These are phyloP conservation scores for Zoanthus sansibaricus DNA, from an alignment of 92 coral and sea anemone genomes.

Conservation along the genomic window DNA sequence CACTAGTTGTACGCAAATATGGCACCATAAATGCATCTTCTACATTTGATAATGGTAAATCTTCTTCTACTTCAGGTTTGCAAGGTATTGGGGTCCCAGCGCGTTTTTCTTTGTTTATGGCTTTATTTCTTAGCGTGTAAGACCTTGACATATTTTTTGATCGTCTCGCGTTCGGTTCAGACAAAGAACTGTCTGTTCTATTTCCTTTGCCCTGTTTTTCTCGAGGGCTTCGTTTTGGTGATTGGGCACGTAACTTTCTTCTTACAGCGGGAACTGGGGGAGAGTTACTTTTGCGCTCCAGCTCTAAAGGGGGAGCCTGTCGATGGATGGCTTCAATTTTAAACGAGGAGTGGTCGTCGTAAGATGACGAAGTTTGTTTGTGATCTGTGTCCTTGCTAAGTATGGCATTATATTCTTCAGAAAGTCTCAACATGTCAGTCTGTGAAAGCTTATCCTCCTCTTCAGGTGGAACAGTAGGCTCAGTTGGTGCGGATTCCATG, in stretches of 20 bases:
- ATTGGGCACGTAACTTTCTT: slow-evolving; percentile 52
- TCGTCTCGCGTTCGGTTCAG: slow-evolving; percentile 55
- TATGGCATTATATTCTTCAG: slow-evolving; percentile 19
- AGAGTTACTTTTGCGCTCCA: slow-evolving; percentile 61
- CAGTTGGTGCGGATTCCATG: neutral
- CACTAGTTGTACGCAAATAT: slow-evolving; percentile 83
- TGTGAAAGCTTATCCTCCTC: slow-evolving; percentile 4
- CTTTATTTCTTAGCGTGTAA: slow-evolving; percentile 32
- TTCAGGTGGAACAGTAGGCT: neutral
- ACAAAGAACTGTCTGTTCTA: slow-evolving; percentile 66
- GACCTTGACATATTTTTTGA: slow-evolving; percentile 48
- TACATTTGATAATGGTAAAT: slow-evolving; percentile 46
- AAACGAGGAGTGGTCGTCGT: slow-evolving; percentile 48
- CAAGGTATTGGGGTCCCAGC: slow-evolving; percentile 31
- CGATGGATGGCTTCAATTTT: slow-evolving; percentile 29
- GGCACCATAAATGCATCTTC: slow-evolving; percentile 89
- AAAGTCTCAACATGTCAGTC: neutral
- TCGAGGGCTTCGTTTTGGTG: slow-evolving; percentile 44
- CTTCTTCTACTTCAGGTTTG: slow-evolving; percentile 32
- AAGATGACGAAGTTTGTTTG: slow-evolving; percentile 36
- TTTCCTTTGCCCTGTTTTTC: slow-evolving; percentile 40
- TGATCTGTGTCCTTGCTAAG: slow-evolving; percentile 24
- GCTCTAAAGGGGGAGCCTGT: slow-evolving; percentile 65
- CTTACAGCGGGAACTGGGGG: slow-evolving; percentile 67
- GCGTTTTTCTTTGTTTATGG: slow-evolving; percentile 17